These are phyloP conservation scores for Xestoiulus laeticollis DNA, from an alignment of 2,888 invertebrate species.

Conservation along the genomic window DNA sequence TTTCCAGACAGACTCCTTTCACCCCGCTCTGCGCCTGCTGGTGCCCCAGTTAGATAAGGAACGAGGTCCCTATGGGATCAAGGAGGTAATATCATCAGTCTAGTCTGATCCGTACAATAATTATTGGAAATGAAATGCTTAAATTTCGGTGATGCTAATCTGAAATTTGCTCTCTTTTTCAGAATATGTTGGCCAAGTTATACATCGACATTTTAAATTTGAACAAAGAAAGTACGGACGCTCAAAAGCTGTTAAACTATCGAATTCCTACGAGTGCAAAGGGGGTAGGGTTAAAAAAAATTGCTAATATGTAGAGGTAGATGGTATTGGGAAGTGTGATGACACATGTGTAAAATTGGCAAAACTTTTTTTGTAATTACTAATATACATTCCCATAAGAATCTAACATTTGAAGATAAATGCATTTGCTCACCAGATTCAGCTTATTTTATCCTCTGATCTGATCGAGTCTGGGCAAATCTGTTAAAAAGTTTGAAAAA, in stretches of 20 bases:
- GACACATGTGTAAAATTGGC: background rate
- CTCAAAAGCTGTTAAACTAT: slow-evolving; percentile 69
- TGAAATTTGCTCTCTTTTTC: slow-evolving; percentile 56
- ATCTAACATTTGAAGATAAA: background rate
- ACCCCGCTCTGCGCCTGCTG: slow-evolving; percentile 79
- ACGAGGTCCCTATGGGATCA: slow-evolving; percentile 83
- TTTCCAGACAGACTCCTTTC: slow-evolving; percentile 70
- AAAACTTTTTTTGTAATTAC: slow-evolving; percentile 6
- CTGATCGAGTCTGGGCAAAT: no score
- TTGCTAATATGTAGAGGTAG: background rate
- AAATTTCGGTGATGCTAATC: no score
- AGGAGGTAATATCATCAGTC: slow-evolving; percentile 68
- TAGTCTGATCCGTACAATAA: background rate
- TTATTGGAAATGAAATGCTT: background rate
- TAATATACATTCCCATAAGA: slow-evolving; percentile 32
- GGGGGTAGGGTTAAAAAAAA: slow-evolving; percentile 59
- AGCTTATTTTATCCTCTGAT: no score
- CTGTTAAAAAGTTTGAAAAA: no score
- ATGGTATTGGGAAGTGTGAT: no score
- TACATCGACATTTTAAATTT: slow-evolving; percentile 79
- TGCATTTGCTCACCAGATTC: no score
- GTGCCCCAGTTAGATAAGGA: slow-evolving; percentile 82
- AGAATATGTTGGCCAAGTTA: slow-evolving; percentile 74
- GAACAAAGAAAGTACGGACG: slow-evolving; percentile 72
- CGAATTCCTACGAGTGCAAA: slow-evolving; percentile 68